Base-by-base conservation (phyloP, 2,797 vertebrate species). In the Phrynocephalus guinanensis region DNA sequence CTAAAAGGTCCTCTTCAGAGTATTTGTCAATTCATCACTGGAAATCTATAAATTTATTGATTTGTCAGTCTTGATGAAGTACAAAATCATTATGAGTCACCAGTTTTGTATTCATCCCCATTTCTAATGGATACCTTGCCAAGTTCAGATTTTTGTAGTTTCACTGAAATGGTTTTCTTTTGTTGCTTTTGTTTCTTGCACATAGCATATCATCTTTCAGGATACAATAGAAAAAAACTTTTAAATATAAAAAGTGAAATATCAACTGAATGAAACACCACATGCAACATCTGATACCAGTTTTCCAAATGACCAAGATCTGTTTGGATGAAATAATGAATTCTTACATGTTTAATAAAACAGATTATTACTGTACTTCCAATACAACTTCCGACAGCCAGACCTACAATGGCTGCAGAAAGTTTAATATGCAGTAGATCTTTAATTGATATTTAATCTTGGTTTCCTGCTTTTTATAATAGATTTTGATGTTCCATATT, bases 391-490 rank as follows among this genome's bases (percentile, higher is more conserved):
- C n/a, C 50, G 50, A 22, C 13, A 30, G 22, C 26, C 7, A 16
- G 33, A 76, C 33, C 3, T 28, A 84, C 44, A 11, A 2, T 68
- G 38, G 68, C 10, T 78, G 78, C 33, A 68, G 5, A 81, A 24
- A 38, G 24, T 15, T 63, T 63, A 76, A 67, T 68, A 8, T 30
- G 30, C 18, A 85, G 30, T 84, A 84, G 2, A 84, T 66, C 30
- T 84, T 84, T 48, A 44, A 84, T n/a, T 28, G 22, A 77, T 77
- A 16, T 85, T 79, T 78, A 68, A 85, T 52, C 48, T 80, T 86
- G 70, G 56, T 75, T 86, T 86, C 60, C 70, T 26, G 15, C 28
- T 52, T 79, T 79, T 6, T 26, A 80, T 18, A 86, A 44, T 44
- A 63, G 26, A 44, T 56, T 63, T 0, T 81, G 68, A 72, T 80